Base-by-base conservation (phyloP, 1,140 invertebrate genomes). In the Drosophila teissieri region DNA sequence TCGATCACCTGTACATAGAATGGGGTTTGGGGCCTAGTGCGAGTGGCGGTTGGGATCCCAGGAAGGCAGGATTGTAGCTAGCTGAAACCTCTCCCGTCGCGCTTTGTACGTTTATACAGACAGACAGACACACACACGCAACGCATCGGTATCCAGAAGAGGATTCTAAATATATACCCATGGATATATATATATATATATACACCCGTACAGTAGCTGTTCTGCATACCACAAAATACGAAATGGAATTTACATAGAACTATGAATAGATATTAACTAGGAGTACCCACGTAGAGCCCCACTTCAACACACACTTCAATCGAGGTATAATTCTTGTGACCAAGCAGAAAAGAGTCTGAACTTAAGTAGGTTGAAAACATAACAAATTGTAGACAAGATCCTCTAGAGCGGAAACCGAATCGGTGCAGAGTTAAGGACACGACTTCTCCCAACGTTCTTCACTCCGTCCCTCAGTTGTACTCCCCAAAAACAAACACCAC, bases 311-410 rank as follows among this genome's bases (percentile, higher is more conserved):
- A 49, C 37, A 55, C 49, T n/a, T 49, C 17, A 54, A 73, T 49
- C 54, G 34, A 57, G 56, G 61, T 36, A 54, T 72, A 68, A 83
- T 70, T 77, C 72, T 84, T 89, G 84, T 89, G 84, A 88, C 84
- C 84, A 88, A 89, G 73, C 84, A 89, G 80, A 78, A 77, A 67
- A 73, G 84, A 88, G 84, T 88, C 84, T 88, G 84, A 88, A 86
- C 75, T 72, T 86, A 76, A 80, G 67, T 88, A 89, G 80, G 80
- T 83, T 88, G 80, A 89, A 70, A 62, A 45, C 56, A 57, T 57
- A 72, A 72, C 46, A 51, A 82, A 73, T 52, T 65, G 37, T 64
- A 73, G 48, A 36, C 52, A 45, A 65, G 57, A 40, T 56, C 44
- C 14, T 53, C 42, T 19, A 24, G 36, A 55, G 42, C 24, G 61